Evolutionary conservation across 2,888 invertebrate genomes (phyloP), one percentile per base, ranked within the genome.

Genomic region (Aleiodes leptofemur): DNA sequence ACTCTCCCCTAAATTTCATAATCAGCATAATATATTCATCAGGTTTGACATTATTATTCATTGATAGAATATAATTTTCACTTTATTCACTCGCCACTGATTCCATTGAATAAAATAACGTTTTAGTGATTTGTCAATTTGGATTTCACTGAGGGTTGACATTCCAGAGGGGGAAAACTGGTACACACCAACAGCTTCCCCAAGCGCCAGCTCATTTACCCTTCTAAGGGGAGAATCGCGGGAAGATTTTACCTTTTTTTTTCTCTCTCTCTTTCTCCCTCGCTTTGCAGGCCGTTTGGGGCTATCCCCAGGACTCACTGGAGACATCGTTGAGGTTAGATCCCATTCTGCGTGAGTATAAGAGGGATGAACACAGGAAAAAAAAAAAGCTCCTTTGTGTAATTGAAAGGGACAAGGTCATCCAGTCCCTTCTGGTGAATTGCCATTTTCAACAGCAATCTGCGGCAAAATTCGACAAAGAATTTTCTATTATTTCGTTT

Each of bases 341-440:
- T 34, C 59, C 34, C 59, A 59, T 59, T 59, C 13, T n/a, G 13
- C 11, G 43, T 9, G 43, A 43, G 38, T 43, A 50, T 69, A 11
- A 57, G 59, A 64, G 69, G 29, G 61, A 31, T 14, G 59, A 74
- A 34, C 29, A 34, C 55, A 38, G 72, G 76, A 74, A 72, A 75
- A 73, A n/a, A 31, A 59, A 59, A n/a, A 59, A n/a, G 1, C 31
- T 56, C 56, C 23, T 23, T 23, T 23, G 56, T 56, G 57, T 13
- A 13, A 57, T 31, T 57, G 23, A 57, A 57, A 57, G 31, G 9
- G 31, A 57, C 16, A 57, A 57, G 57, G 31, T 31, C 57, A 57
- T n/a, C 31, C 31, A 57, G 13, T 23, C n/a, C 11, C 56, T 56
- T 16, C 56, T 23, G 23, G 6, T 38, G 29, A 59, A 59, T 59